A percentile compares a stretch with the other conserved stretches of the same genome.
Conservation (phyloP, 2,888 invertebrate genomes). For the Lysandra coridon region DNA sequence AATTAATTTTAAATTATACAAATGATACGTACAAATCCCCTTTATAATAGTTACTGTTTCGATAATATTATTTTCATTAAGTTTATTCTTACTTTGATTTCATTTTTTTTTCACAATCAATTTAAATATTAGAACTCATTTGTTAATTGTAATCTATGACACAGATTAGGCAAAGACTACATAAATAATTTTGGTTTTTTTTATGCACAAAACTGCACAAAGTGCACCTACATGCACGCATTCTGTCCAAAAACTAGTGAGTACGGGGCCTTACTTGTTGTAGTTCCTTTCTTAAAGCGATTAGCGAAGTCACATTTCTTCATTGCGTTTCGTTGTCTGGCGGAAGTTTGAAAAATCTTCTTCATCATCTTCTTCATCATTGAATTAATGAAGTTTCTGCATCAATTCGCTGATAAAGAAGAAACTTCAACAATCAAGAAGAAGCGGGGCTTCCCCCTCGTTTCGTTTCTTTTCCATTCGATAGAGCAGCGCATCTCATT, state of each 20-base stretch:
- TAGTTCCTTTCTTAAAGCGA: neutral
- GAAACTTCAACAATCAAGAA: too few species aligned
- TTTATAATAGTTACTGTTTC: neutral
- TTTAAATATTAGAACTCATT: too few species aligned
- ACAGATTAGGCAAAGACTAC: neutral
- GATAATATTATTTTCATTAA: too few species aligned
- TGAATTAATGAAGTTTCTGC: too few species aligned
- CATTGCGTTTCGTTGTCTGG: neutral
- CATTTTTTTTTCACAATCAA: too few species aligned
- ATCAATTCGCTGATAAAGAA: too few species aligned
- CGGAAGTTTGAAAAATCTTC: neutral
- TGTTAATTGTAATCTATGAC: neutral
- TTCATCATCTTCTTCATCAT: too few species aligned
- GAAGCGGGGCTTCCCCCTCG: too few species aligned
- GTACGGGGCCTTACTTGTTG: neutral
- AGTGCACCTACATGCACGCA: conserved; percentile 1
- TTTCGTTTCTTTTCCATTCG: too few species aligned
- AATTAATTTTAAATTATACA: neutral
- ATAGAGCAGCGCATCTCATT: too few species aligned
- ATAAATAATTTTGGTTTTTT: neutral
- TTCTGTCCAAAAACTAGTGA: neutral
- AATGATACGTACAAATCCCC: neutral
- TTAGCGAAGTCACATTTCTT: neutral
- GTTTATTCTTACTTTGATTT: too few species aligned
- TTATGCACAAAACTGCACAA: conserved; percentile 10